Evolutionary conservation across 2,888 invertebrate species (phyloP), one percentile per base, ranked within the genome.

Genomic region (Seladonia tumulorum): DNA sequence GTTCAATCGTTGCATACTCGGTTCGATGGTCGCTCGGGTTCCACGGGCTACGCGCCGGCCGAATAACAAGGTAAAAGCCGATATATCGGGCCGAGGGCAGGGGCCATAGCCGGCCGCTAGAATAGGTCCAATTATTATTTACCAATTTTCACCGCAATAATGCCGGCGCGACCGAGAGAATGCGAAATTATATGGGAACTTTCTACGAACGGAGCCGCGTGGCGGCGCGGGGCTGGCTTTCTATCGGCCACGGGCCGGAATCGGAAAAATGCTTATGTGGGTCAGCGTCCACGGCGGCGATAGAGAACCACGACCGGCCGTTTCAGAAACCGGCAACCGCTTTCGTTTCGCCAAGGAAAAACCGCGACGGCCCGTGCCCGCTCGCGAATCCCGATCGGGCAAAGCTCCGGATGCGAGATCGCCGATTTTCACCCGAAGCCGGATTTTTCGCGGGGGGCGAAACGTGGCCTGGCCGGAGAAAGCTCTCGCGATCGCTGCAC

Each of bases 171-270:
- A 84, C 82, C 82, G 82, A 88, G 87, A 89, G 91, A 93, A 93
- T 93, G 93, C 92, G 93, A 93, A 94, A 93, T 93, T 93, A 93
- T 92, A 93, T 90, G 90, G 89, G 86, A 92, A 94, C 94, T 94
- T 94, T 94, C 94, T 94, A 94, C 92, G 88, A 35, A 18, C 66
- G 35, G 66, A 7, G 66, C 66, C 66, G 66, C 18, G 66, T 10
- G 91, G 88, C 86, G 85, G 79, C 83, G 81, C 42, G 77, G 42
- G 22, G 81, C 83, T 81, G 90, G 92, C 92, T 92, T 92, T 92
- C 92, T 92, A 92, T 91, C 92, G 90, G 89, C 89, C 82, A 83
- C 90, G 60, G 91, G 85, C 78, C 80, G 87, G 93, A 93, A 93
- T 93, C 92, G 92, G 93, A 93, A 93, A 93, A 93, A 93, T 93